Percentiles rank a stretch among this genome's conserved stretches.
Evolutionary conservation across 2,888 invertebrate genomes (phyloP).

Genomic region (Zaprionus lineosus): DNA sequence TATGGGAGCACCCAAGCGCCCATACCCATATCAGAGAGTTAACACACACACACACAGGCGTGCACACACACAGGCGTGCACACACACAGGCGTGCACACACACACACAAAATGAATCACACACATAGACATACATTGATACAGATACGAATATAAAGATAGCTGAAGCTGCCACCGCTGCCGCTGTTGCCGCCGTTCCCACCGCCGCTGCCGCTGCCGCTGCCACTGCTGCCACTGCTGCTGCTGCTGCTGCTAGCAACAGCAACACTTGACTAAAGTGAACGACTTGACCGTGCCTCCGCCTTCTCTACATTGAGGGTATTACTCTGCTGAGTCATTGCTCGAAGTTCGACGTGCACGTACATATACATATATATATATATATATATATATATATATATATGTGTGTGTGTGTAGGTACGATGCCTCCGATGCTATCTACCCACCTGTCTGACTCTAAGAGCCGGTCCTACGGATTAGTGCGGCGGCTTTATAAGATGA

Average conservation of each 20-base stretch:
- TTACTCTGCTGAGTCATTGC: conserved; percentile 57
- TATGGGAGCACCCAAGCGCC: conserved; percentile 56
- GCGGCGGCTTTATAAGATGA: conserved; percentile 43
- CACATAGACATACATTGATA: too few relatives aligned
- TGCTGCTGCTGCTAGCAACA: conserved; percentile 40
- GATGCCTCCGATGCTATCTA: conserved; percentile 21
- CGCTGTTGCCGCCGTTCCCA: conserved; percentile 17
- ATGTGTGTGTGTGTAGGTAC: not conserved
- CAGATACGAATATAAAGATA: conserved; percentile 39
- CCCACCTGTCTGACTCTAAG: conserved; percentile 62
- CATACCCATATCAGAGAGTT: conserved; percentile 59
- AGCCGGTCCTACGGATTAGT: conserved; percentile 61
- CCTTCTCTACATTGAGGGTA: conserved; percentile 30
- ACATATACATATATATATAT: not conserved
- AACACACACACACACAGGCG: conserved; percentile 13
- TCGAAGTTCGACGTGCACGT: conserved; percentile 12
- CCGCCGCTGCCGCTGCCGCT: conserved; percentile 17
- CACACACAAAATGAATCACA: too few relatives aligned
- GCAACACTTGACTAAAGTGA: conserved; percentile 52
- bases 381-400: not conserved
- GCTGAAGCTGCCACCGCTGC: conserved; percentile 16
- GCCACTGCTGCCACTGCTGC: conserved; percentile 14
- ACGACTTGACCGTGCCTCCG: conserved; percentile 40
- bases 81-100: conserved; percentile 19
- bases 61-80: conserved; percentile 6